A percentile compares a stretch with the other conserved stretches of the same genome.
Evolutionary conservation across 2,797 vertebrate genomes (phyloP).

Genomic region (Manis javanica): DNA sequence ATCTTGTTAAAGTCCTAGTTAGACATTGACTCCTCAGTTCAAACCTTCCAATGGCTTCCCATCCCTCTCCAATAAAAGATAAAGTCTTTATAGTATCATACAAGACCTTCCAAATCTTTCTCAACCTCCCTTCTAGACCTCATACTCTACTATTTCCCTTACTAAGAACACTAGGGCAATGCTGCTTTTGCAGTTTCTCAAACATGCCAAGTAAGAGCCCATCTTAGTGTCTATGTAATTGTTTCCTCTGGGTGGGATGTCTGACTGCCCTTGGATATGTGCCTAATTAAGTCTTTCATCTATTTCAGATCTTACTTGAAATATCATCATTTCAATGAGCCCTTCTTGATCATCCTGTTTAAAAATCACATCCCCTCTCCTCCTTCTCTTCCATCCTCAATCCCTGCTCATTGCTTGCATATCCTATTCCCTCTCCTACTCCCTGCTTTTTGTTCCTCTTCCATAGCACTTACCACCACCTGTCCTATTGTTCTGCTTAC

Average conservation of each 20-base stretch:
- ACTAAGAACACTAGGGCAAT: not conserved
- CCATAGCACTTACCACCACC: not conserved
- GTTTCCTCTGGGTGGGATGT: not conserved
- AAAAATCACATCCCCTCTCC: not conserved
- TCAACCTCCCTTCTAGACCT: not conserved
- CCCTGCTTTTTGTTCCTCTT: not conserved
- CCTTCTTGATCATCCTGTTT: constrained; percentile 16
- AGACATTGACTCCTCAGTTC: not conserved
- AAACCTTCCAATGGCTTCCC: not conserved
- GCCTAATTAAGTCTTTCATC: not conserved
- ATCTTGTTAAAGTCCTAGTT: not conserved
- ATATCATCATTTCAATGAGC: not conserved
- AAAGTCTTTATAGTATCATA: not conserved
- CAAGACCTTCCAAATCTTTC: not conserved
- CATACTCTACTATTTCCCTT: not conserved
- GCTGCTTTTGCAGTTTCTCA: not conserved
- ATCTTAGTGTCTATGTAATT: not conserved
- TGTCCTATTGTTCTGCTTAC: not conserved
- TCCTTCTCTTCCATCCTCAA: not conserved
- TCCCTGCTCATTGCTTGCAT: not conserved
- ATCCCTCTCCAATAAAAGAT: not conserved
- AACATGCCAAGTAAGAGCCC: not conserved
- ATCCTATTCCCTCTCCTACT: not conserved
- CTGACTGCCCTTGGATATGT: not conserved
- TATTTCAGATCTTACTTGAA: not conserved